A percentile compares a stretch with the other conserved stretches of the same genome.
Evolutionary conservation across 2,797 vertebrate genomes (phyloP).

Genomic region (Heteromormyrus szaboi): DNA sequence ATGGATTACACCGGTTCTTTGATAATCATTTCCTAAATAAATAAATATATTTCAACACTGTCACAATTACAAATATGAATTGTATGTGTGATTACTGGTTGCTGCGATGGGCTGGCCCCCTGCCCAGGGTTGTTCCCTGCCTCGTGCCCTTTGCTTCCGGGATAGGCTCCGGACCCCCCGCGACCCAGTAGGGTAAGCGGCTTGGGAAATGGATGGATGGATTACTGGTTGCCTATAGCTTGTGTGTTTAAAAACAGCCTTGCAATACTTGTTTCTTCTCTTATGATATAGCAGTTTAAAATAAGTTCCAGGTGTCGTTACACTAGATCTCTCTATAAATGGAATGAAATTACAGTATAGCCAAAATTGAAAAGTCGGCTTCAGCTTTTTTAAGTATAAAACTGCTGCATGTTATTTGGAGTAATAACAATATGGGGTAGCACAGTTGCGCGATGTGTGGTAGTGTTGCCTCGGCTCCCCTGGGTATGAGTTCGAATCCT

Average conservation of each 20-base stretch:
- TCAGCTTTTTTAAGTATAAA: background rate
- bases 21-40: background rate
- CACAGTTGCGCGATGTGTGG: background rate
- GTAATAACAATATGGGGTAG: background rate
- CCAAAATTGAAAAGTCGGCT: background rate
- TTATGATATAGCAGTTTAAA: background rate
- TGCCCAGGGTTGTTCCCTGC: no score
- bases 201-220: no score
- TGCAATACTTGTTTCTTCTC: background rate
- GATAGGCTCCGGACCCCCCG: no score
- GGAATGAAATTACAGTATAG: background rate
- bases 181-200: no score
- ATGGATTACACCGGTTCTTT: background rate
- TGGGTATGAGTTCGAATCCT: background rate
- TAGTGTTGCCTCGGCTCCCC: background rate
- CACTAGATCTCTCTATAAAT: background rate
- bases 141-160: no score
- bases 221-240: background rate
- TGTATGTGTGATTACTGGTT: background rate
- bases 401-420: background rate
- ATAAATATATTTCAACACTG: background rate
- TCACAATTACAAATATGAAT: background rate
- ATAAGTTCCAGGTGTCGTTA: background rate
- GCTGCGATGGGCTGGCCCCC: background rate
- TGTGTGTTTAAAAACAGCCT: background rate